Evolutionary conservation across 2,888 invertebrate genomes (phyloP).

Genomic region (Clanis bilineata): DNA sequence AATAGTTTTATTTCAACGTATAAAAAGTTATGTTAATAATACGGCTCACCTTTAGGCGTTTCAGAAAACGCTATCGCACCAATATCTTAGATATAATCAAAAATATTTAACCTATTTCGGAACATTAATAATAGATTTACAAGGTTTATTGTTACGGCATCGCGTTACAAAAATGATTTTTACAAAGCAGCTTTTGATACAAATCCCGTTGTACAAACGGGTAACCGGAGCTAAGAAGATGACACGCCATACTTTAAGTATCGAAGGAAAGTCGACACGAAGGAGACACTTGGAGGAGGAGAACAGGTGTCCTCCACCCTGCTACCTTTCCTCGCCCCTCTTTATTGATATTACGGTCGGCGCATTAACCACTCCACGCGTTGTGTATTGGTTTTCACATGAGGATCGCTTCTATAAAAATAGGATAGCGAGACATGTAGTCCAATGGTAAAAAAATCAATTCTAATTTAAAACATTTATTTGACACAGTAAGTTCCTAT

Average conservation of each 20-base stretch:
- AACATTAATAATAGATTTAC: background rate
- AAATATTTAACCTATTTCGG: no score
- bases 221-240: constrained; percentile 63
- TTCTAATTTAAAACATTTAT: constrained; percentile 6
- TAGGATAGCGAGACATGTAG: constrained; percentile 35
- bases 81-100: no score
- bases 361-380: constrained; percentile 68
- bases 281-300: constrained; percentile 55
- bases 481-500: background rate
- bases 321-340: constrained; percentile 45
- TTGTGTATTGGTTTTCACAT: constrained; percentile 64
- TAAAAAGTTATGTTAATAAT: no score
- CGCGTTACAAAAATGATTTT: constrained; percentile 47
- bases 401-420: constrained; percentile 60
- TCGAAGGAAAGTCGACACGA: constrained; percentile 62
- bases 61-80: no score
- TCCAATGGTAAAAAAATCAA: constrained; percentile 1
- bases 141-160: constrained; percentile 22
- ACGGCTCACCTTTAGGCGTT: no score
- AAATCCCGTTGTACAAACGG: constrained; percentile 65
- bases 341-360: constrained; percentile 73
- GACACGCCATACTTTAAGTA: constrained; percentile 76
- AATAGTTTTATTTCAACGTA: no score
- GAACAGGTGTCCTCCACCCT: constrained; percentile 44
- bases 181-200: constrained; percentile 48